phyloP scores from a whole-genome alignment of 2,888 invertebrate genomes.

The Alviniconcha strummeri region DNA sequence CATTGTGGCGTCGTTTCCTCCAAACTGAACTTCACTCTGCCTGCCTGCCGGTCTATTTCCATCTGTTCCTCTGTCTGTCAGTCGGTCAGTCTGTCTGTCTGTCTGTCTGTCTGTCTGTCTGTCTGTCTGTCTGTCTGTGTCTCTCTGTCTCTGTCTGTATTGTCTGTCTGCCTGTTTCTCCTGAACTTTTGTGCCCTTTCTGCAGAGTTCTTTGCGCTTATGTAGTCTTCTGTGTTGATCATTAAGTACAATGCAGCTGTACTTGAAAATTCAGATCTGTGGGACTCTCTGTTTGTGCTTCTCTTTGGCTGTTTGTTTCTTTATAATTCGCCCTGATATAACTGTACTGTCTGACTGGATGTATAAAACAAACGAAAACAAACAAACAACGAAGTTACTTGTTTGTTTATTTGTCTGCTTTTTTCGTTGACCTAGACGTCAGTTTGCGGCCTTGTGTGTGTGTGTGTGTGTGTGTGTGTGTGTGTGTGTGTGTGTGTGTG shows the following conservation, averaged over 20 bases:
- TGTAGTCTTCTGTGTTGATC: too few species aligned
- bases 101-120: background rate
- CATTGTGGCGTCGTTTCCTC: too few species aligned
- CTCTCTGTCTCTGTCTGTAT: background rate
- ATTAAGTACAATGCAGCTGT: too few species aligned
- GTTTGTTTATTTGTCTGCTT: too few species aligned
- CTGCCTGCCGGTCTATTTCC: background rate
- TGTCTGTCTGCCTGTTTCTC: background rate
- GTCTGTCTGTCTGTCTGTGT: background rate
- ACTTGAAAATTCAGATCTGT: too few species aligned
- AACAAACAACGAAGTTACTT: too few species aligned
- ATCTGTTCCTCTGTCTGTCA: background rate
- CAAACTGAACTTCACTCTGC: background rate
- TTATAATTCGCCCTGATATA: too few species aligned
- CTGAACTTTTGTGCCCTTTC: background rate
- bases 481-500: conserved; percentile 16
- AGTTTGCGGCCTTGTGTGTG: background rate
- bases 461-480: conserved; percentile 12
- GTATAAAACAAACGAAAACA: too few species aligned
- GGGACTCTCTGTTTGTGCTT: too few species aligned
- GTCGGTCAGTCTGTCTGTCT: background rate
- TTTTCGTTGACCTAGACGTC: background rate
- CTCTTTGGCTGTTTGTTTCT: too few species aligned
- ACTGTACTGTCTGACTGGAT: too few species aligned
- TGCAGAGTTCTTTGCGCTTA: background rate